Conservation (phyloP, 1,140 invertebrate genomes). For the Drosophila insularis region DNA sequence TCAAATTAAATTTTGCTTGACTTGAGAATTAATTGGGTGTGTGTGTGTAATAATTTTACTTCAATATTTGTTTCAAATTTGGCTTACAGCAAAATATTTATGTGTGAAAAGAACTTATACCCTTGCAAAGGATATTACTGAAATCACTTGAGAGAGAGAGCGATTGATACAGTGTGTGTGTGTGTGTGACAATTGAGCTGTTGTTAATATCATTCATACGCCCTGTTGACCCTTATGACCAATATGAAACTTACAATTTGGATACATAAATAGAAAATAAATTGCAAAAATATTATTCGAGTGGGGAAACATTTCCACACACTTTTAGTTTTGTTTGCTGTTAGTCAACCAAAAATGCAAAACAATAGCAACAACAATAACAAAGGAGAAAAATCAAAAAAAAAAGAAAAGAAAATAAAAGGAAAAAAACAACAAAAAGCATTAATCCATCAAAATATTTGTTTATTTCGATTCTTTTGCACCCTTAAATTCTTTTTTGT, state of each 20-base stretch:
- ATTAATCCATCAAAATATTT: slow-evolving; percentile 71
- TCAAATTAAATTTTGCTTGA: too few species aligned
- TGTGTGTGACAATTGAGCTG: neutral
- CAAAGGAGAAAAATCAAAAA: neutral
- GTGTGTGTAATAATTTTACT: too few species aligned
- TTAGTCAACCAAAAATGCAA: neutral
- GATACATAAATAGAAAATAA: neutral
- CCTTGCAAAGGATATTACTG: too few species aligned
- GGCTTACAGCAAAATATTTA: too few species aligned
- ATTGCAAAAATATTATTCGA: slow-evolving; percentile 4
- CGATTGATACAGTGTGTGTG: too few species aligned
- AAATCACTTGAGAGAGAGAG: too few species aligned
- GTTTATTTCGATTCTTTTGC: slow-evolving; percentile 53
- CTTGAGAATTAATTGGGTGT: too few species aligned
- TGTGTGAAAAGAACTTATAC: too few species aligned
- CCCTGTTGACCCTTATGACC: neutral
- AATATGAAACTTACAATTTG: neutral
- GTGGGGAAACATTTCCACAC: slow-evolving; percentile 10
- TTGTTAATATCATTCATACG: neutral
- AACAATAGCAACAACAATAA: neutral
- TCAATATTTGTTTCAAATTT: too few species aligned
- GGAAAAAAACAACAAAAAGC: slow-evolving; percentile 15
- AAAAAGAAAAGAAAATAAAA: too few species aligned
- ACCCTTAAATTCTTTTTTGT: slow-evolving; percentile 21
- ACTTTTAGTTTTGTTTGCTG: slow-evolving; percentile 18